A percentile compares a stretch with the other conserved stretches of the same genome.
Conservation (phyloP, 2,888 invertebrate species). For the Leucophenga maculata region DNA sequence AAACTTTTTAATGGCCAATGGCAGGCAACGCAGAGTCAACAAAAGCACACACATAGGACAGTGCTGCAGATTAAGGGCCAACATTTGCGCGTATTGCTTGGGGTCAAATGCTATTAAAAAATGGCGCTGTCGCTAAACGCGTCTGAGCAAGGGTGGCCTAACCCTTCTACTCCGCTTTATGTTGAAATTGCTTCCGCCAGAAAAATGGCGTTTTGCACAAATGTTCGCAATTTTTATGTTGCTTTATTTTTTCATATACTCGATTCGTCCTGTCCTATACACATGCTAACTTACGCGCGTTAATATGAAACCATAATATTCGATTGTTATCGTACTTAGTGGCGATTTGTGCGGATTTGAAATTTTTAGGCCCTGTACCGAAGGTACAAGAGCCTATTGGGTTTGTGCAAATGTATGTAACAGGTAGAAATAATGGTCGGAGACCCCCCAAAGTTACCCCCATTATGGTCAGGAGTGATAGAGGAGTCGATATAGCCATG, state of each 20-base stretch:
- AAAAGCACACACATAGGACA: conserved; percentile 20
- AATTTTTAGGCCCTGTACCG: too few species aligned
- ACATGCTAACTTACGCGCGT: conserved; percentile 9
- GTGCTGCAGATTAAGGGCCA: conserved; percentile 29
- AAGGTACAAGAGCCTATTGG: too few species aligned
- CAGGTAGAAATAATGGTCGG: too few species aligned
- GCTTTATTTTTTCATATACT: conserved; percentile 21
- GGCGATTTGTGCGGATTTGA: conserved; percentile 50
- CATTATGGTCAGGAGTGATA: too few species aligned
- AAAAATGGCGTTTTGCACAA: conserved; percentile 50
- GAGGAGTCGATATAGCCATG: too few species aligned
- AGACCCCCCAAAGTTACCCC: too few species aligned
- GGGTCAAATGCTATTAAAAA: conserved; percentile 22
- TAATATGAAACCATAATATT: conserved; percentile 55
- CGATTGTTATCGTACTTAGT: conserved; percentile 58
- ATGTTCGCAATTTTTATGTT: conserved; percentile 51
- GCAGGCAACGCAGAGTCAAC: conserved; percentile 24
- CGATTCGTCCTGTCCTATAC: conserved; percentile 39
- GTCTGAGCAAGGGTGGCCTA: not conserved
- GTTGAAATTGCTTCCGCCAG: not conserved
- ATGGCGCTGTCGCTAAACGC: not conserved
- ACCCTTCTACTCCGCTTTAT: not conserved
- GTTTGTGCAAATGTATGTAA: too few species aligned
- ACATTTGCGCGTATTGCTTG: conserved; percentile 7
- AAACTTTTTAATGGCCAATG: conserved; percentile 61